These are phyloP conservation scores for Oreochromis grahami DNA, from an alignment of 2,797 vertebrate genomes.

Conservation along the genomic window DNA sequence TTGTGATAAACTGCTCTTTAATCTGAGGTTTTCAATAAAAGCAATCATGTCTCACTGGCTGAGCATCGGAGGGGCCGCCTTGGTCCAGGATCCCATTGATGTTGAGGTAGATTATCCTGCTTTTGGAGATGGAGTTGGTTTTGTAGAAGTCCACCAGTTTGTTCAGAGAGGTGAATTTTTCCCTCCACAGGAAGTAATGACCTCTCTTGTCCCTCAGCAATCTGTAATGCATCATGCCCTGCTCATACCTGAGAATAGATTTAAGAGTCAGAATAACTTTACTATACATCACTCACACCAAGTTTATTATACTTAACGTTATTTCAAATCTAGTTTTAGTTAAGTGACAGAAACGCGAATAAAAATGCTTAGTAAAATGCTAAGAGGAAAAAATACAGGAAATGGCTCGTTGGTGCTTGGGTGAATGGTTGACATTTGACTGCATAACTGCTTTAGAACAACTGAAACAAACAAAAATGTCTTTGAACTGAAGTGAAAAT, in stretches of 20 bases:
- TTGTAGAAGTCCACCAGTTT: constrained; percentile 94
- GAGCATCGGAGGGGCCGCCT: neutral
- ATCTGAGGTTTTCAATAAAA: neutral
- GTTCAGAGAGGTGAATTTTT: constrained; percentile 92
- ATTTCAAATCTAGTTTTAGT: too few relatives aligned
- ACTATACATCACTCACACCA: neutral
- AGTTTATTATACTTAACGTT: neutral
- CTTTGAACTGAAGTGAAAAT: neutral
- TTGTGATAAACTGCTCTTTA: neutral
- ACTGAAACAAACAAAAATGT: neutral
- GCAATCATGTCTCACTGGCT: constrained; percentile 9
- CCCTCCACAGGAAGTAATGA: constrained; percentile 91
- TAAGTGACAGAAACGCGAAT: fast-evolving
- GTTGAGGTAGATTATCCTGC: constrained; percentile 85
- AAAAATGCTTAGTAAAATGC: neutral
- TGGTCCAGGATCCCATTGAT: constrained; percentile 57
- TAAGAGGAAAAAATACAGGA: neutral
- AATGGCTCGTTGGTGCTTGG: neutral
- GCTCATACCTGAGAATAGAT: constrained; percentile 80
- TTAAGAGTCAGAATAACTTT: neutral
- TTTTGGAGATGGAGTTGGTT: constrained; percentile 87
- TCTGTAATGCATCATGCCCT: constrained; percentile 95
- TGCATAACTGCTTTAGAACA: neutral
- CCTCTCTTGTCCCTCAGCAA: constrained; percentile 89
- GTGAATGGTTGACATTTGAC: fast-evolving